phyloP scores from a whole-genome alignment of 2,888 invertebrate genomes.

The Torymus aiolomorphi region DNA sequence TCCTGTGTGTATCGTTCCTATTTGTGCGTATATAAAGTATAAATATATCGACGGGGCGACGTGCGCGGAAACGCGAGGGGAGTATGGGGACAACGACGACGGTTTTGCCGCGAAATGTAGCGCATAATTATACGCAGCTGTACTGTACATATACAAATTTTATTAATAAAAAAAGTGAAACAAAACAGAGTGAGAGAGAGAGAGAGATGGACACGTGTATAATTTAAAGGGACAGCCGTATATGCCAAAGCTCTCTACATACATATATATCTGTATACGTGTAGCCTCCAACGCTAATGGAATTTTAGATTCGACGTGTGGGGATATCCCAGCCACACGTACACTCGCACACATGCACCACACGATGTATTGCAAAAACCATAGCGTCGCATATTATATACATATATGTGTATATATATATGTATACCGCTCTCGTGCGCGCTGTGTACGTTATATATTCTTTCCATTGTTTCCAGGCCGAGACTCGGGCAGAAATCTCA shows the following conservation, averaged over 20 bases:
- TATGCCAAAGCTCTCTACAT: slow-evolving; percentile 16
- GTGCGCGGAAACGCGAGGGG: too few species aligned
- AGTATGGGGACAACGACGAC: too few species aligned
- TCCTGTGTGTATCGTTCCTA: slow-evolving; percentile 59
- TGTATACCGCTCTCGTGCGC: background rate
- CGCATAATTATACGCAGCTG: background rate
- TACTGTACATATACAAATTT: slow-evolving; percentile 51
- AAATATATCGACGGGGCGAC: too few species aligned
- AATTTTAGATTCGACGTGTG: slow-evolving; percentile 41
- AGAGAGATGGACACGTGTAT: slow-evolving; percentile 17
- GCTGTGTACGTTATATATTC: background rate
- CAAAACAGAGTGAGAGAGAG: too few species aligned
- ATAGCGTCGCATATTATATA: background rate
- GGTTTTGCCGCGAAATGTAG: too few species aligned
- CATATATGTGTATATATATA: background rate
- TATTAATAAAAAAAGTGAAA: slow-evolving; percentile 18
- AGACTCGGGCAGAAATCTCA: slow-evolving; percentile 53
- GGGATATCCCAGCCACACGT: too few species aligned
- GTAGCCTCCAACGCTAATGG: slow-evolving; percentile 33
- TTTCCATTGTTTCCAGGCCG: slow-evolving; percentile 14
- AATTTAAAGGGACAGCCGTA: slow-evolving; percentile 38
- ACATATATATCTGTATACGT: background rate
- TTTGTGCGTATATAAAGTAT: slow-evolving; percentile 38
- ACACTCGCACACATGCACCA: too few species aligned
- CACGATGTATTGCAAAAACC: slow-evolving; percentile 13